A percentile compares a stretch with the other conserved stretches of the same genome.
Evolutionary conservation across 2,797 vertebrate species (phyloP).

Genomic region (Hirundo rustica): DNA sequence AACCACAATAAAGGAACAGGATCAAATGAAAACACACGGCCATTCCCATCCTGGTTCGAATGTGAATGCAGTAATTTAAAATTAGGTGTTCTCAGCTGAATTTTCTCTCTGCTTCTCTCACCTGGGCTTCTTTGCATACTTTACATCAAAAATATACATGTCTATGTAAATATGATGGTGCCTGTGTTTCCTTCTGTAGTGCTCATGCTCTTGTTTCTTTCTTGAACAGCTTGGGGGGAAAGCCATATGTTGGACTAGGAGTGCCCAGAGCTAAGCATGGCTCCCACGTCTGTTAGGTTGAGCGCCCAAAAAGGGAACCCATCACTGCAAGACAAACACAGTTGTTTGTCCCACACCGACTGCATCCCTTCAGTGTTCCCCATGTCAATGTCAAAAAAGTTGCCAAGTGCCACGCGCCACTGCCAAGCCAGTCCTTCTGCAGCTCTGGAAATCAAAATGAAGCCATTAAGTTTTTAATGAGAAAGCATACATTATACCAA

Average conservation of each 20-base stretch:
- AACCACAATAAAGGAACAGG: not conserved
- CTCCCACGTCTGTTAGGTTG: not conserved
- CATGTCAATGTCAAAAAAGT: not conserved
- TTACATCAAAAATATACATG: not conserved
- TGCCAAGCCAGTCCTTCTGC: conserved; percentile 9
- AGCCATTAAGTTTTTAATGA: not conserved
- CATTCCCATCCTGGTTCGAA: not conserved
- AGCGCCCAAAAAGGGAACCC: not conserved
- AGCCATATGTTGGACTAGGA: not conserved
- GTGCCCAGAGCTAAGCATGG: not conserved
- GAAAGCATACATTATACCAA: conserved; percentile 9
- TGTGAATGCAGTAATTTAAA: not conserved
- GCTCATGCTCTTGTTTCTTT: not conserved
- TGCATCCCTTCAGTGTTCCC: not conserved
- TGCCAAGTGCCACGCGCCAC: not conserved
- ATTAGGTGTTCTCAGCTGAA: not conserved
- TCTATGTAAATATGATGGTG: rapidly evolving
- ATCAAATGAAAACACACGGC: not conserved
- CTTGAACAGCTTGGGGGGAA: not conserved
- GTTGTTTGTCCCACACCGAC: not conserved
- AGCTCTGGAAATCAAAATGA: conserved; percentile 18
- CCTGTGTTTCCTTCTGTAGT: not conserved
- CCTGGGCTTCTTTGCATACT: not conserved
- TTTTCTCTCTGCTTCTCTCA: not conserved
- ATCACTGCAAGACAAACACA: not conserved